Conservation (phyloP, 2,888 invertebrate species). For the Aphodius sticticus region DNA sequence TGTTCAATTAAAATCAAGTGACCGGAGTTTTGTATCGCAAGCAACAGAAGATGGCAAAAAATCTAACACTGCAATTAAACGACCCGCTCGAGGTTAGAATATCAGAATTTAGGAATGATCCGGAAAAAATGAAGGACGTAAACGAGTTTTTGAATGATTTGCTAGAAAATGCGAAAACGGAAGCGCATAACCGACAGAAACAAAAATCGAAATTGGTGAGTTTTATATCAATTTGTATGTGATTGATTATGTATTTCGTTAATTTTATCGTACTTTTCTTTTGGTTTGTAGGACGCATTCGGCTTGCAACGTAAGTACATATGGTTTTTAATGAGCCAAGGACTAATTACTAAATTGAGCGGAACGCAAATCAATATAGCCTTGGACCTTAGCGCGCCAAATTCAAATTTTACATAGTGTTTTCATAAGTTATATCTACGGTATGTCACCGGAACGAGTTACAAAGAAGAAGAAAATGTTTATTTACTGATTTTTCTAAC, state of each 20-base stretch:
- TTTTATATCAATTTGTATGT: slow-evolving; percentile 28
- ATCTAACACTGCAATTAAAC: slow-evolving; percentile 53
- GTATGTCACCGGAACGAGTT: no score
- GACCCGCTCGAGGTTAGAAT: slow-evolving; percentile 55
- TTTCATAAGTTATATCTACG: neutral
- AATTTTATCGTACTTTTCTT: slow-evolving; percentile 20
- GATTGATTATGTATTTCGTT: slow-evolving; percentile 17
- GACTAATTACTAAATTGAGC: neutral
- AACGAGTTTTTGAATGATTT: slow-evolving; percentile 58
- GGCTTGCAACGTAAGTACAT: slow-evolving; percentile 56
- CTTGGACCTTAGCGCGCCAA: neutral
- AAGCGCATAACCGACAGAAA: slow-evolving; percentile 53
- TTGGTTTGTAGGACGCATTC: slow-evolving; percentile 50
- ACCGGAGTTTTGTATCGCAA: no score
- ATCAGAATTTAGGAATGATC: slow-evolving; percentile 57
- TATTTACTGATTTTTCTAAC: no score
- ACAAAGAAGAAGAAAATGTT: no score
- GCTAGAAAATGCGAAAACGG: slow-evolving; percentile 56
- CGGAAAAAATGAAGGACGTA: slow-evolving; percentile 57
- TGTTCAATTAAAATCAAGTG: no score
- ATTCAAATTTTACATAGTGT: neutral
- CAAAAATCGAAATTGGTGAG: slow-evolving; percentile 55
- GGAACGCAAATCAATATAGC: neutral
- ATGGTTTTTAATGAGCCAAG: neutral
- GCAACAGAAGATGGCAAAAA: slow-evolving; percentile 47